phyloP scores from a whole-genome alignment of 1,140 invertebrate species.

The Leptinotarsa lineolata region DNA sequence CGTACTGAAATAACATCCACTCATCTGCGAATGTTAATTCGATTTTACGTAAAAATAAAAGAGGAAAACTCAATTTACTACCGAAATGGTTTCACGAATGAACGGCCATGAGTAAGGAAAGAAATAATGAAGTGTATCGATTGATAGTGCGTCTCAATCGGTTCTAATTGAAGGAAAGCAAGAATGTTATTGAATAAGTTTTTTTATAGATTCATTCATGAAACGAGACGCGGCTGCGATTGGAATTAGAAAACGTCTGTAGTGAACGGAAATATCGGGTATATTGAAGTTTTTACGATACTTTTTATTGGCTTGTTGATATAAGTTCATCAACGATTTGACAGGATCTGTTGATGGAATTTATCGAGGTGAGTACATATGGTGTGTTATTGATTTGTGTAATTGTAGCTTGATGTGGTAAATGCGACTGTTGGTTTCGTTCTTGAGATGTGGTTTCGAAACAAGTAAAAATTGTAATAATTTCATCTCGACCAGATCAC shows the following conservation, averaged over 20 bases:
- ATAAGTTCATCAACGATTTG: conserved; percentile 1
- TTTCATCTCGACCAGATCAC: no score
- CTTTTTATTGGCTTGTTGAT: conserved; percentile 8
- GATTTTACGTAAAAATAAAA: neutral
- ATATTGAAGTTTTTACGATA: neutral
- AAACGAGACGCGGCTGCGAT: neutral
- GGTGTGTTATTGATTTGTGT: neutral
- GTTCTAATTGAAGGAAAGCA: conserved; percentile 18
- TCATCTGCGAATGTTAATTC: conserved; percentile 5
- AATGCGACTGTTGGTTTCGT: neutral
- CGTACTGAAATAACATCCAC: neutral
- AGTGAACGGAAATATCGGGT: conserved; percentile 5
- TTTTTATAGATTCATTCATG: conserved; percentile 18
- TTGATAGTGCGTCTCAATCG: neutral
- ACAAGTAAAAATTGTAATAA: no score
- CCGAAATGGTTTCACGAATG: conserved; percentile 8
- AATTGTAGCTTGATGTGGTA: neutral
- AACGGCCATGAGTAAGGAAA: neutral
- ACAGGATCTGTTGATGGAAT: neutral
- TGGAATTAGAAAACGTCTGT: conserved; percentile 4
- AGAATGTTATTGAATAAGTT: conserved; percentile 21
- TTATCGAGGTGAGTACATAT: neutral
- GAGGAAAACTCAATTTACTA: conserved; percentile 3
- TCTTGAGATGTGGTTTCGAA: no score
- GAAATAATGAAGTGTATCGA: conserved; percentile 17